Conservation (phyloP, 2,888 invertebrate species). For the Branchipolynoe longqiensis region DNA sequence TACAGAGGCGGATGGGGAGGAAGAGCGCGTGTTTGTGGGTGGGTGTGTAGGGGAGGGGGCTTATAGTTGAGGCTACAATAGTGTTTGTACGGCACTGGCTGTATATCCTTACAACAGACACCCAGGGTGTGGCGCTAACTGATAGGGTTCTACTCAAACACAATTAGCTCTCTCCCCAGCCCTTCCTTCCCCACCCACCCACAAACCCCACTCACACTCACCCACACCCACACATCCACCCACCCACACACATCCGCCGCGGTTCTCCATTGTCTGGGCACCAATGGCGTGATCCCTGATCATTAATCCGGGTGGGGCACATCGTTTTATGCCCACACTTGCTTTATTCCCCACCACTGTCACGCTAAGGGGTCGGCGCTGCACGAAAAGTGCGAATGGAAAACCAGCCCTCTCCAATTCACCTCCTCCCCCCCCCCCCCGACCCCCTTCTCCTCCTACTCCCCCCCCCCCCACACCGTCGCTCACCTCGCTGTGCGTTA, state of each 20-base stretch:
- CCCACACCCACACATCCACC: no score
- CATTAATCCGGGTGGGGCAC: conserved; percentile 35
- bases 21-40: no score
- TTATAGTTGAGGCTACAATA: no score
- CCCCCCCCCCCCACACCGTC: background rate
- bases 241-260: no score
- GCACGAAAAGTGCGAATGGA: conserved; percentile 35
- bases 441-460: background rate
- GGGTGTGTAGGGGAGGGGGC: no score
- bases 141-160: conserved; percentile 4
- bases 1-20: no score
- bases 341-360: conserved; percentile 13
- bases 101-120: background rate
- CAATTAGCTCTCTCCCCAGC: conserved; percentile 26
- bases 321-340: conserved; percentile 50
- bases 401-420: background rate
- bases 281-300: conserved; percentile 18
- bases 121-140: background rate
- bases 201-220: no score
- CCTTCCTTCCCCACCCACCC: no score
- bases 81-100: no score
- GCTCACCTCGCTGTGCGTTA: no score
- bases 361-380: background rate
- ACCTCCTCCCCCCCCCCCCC: background rate
- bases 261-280: conserved; percentile 29